These are phyloP conservation scores for Lepus europaeus DNA, from an alignment of 2,113 vertebrate species.

Conservation along the genomic window DNA sequence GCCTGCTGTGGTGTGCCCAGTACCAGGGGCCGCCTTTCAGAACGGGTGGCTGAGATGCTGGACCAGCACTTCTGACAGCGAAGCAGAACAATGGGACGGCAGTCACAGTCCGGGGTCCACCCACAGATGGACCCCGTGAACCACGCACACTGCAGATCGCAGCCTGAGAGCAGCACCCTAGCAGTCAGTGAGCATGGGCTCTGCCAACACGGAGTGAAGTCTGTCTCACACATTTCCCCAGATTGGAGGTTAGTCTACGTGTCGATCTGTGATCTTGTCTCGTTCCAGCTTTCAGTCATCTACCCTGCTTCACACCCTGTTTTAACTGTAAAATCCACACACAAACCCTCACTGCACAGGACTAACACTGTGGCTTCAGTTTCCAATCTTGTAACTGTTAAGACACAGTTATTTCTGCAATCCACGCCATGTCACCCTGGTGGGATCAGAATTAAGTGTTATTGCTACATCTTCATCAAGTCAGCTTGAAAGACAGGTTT, in stretches of 20 bases:
- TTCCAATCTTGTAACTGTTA: neutral
- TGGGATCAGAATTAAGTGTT: neutral
- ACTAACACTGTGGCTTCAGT: neutral
- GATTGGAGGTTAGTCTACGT: neutral
- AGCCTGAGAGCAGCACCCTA: neutral
- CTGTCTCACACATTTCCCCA: neutral
- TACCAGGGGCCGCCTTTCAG: neutral
- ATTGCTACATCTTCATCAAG: neutral
- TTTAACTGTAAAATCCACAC: neutral
- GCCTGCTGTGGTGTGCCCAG: neutral
- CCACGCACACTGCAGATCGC: neutral
- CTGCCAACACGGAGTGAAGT: neutral
- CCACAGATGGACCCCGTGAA: neutral
- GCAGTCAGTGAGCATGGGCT: neutral
- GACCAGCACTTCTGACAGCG: neutral
- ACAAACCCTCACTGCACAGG: neutral
- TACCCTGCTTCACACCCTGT: neutral
- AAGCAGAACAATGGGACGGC: neutral
- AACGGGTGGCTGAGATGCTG: neutral
- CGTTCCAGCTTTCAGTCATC: neutral
- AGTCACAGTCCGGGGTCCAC: neutral
- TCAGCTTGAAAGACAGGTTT: neutral
- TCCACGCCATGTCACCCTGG: neutral
- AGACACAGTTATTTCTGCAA: neutral
- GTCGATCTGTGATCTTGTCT: neutral